These are phyloP conservation scores for Myiagra hebetior DNA, from an alignment of 2,113 vertebrate species.

Conservation along the genomic window DNA sequence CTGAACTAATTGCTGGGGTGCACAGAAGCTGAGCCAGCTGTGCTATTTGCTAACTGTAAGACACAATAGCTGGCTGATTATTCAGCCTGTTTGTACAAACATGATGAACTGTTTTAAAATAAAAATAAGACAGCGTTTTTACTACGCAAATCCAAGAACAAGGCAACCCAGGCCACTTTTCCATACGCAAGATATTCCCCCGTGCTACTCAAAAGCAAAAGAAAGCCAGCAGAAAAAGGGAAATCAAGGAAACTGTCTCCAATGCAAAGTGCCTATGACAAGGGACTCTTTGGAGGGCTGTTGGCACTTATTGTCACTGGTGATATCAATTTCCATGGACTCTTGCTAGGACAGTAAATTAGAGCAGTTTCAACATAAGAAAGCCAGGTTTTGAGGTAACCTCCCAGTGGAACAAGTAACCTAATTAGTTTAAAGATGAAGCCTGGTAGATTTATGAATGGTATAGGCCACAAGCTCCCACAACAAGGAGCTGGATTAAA, in stretches of 20 bases:
- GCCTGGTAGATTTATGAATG: background rate
- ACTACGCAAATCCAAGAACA: background rate
- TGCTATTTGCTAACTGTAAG: background rate
- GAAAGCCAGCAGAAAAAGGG: background rate
- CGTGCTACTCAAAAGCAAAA: background rate
- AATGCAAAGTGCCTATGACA: background rate
- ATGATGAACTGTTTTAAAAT: background rate
- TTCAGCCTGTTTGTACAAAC: background rate
- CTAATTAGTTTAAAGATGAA: slow-evolving; percentile 21
- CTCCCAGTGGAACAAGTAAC: background rate
- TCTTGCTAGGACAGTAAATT: background rate
- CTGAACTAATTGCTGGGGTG: background rate
- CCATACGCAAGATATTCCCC: background rate
- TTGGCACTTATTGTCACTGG: background rate
- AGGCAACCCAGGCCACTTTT: background rate
- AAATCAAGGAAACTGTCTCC: background rate
- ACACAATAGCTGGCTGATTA: slow-evolving; percentile 7
- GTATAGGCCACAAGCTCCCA: background rate
- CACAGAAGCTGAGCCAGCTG: slow-evolving; percentile 39
- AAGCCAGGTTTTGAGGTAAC: background rate
- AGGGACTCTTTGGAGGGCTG: background rate
- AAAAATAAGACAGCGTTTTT: background rate
- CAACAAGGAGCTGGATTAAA: background rate
- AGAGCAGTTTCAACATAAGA: background rate
- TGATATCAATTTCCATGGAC: background rate